phyloP scores from a whole-genome alignment of 2,888 invertebrate genomes.

The Troides oblongomaculatus region DNA sequence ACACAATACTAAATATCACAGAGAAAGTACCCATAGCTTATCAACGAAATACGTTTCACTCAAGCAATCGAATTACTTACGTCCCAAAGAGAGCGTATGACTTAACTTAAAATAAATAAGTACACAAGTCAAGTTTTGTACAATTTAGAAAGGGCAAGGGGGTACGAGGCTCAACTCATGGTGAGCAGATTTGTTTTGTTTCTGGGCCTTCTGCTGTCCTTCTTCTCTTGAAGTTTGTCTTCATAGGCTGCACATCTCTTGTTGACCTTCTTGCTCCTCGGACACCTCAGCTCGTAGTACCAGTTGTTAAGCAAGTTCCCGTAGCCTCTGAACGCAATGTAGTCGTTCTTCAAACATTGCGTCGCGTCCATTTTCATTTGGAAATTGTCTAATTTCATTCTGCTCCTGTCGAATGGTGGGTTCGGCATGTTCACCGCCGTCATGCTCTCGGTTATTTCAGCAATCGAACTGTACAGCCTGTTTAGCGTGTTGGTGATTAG shows the following conservation, averaged over 20 bases:
- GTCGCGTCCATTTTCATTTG: conserved; percentile 72
- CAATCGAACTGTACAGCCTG: conserved; percentile 80
- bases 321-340: conserved; percentile 81
- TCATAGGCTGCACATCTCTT: conserved; percentile 52
- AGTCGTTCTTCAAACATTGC: conserved; percentile 79
- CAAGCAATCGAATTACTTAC: conserved; percentile 58
- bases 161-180: conserved; percentile 33
- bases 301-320: conserved; percentile 81
- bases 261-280: conserved; percentile 51
- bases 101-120: conserved; percentile 45
- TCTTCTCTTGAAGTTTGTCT: conserved; percentile 54
- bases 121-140: conserved; percentile 38
- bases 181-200: conserved; percentile 33
- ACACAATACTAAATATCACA: conserved; percentile 80
- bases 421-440: conserved; percentile 54
- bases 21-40: conserved; percentile 79
- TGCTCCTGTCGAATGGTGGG: conserved; percentile 58
- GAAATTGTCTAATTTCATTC: conserved; percentile 58
- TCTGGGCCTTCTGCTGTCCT: conserved; percentile 40
- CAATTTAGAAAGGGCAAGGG: conserved; percentile 32
- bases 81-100: conserved; percentile 44
- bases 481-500: conserved; percentile 62
- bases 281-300: conserved; percentile 73
- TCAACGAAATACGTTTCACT: conserved; percentile 71
- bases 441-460: conserved; percentile 72